Evolutionary conservation across 2,888 invertebrate genomes (phyloP), one percentile per base, ranked within the genome.

Genomic region (Drosophila robusta): DNA sequence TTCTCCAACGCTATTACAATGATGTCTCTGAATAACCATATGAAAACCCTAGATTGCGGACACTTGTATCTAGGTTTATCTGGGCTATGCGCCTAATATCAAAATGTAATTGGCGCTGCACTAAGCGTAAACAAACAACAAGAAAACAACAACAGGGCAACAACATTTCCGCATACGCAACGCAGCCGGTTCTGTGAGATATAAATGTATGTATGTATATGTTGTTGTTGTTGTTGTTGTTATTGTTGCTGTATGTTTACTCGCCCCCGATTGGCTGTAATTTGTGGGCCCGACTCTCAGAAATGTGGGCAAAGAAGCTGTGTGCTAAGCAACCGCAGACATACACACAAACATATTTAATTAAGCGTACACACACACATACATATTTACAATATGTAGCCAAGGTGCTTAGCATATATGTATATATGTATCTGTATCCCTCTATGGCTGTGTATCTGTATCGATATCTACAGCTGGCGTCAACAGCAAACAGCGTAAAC

Each of bases 201-300:
- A 45, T 54, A 63, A 22, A 34, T 8, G n/a, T 38, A 39, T 44
- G 12, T 16, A 16, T 3, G n/a, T 22, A 12, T 32, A 57, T 44
- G 1, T 24, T 18, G 61, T 41, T 51, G 18, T 46, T 26, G 18
- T 46, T 26, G 29, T 29, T 64, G 45, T 46, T 38, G 32, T 47
- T 49, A 9, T 52, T 62, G 34, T 77, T 56, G 12, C 58, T 55
- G n/a, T 54, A 61, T 81, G 81, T 73, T 78, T 82, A 79, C 76
- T 72, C 45, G 62, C 26, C 44, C 36, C 68, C 75, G 72, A 89
- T 90, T 89, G 89, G 90, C 61, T 81, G 66, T 69, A 66, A 77
- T 57, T 70, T 70, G 90, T 83, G 89, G 89, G 89, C 90, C 77
- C 87, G 89, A 56, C 89, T 64, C 65, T 50, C 47, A 26, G 50